These are phyloP conservation scores for Rissa tridactyla DNA, from an alignment of 2,113 vertebrate genomes.

Conservation along the genomic window DNA sequence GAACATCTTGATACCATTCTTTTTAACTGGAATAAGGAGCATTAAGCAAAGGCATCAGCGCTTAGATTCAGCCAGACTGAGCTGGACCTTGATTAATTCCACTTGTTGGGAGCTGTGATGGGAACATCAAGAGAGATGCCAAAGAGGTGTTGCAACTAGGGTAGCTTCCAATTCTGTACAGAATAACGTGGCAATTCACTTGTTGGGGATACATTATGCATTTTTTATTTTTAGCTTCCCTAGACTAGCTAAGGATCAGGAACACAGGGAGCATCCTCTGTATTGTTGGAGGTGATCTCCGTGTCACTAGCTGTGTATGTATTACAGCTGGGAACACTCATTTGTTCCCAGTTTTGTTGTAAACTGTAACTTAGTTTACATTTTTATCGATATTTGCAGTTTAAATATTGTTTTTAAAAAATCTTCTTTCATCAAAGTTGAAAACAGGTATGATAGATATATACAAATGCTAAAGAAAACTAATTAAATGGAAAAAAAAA, in stretches of 20 bases:
- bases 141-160: background rate
- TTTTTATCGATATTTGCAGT: background rate
- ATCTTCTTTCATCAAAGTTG: background rate
- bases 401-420: background rate
- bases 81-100: background rate
- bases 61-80: background rate
- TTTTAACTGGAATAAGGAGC: background rate
- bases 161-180: background rate
- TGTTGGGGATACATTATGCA: background rate
- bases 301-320: background rate
- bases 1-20: background rate
- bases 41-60: background rate
- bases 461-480: background rate
- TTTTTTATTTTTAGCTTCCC: background rate
- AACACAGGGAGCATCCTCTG: background rate
- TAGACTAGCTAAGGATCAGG: background rate
- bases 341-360: background rate
- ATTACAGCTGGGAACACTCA: background rate
- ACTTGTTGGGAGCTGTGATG: background rate
- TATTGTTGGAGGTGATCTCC: background rate
- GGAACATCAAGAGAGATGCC: background rate
- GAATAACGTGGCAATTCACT: background rate
- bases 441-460: background rate
- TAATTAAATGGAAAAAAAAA: background rate
- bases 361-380: background rate